Percentiles rank a stretch among this genome's conserved stretches.
Conservation (phyloP, 2,797 vertebrate species). For the Peromyscus nudipes region DNA sequence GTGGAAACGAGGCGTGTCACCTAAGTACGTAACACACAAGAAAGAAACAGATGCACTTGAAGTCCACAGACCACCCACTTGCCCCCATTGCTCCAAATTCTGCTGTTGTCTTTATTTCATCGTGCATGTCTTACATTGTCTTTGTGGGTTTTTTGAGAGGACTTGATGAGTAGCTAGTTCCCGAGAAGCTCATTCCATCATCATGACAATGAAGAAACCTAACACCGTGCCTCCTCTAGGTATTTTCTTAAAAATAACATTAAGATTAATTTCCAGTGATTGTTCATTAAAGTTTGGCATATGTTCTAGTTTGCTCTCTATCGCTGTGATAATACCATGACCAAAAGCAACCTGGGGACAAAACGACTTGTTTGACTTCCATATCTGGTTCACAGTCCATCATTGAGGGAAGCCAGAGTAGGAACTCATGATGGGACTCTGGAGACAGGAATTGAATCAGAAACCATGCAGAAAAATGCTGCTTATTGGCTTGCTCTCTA, state of each 20-base stretch:
- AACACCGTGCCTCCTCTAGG: not conserved
- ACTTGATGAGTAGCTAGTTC: not conserved
- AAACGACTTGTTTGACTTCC: not conserved
- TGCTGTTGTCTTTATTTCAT: not conserved
- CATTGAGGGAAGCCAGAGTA: not conserved
- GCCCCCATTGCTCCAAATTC: not conserved
- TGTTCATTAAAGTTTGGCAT: not conserved
- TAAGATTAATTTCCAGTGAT: not conserved
- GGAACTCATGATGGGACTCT: not conserved
- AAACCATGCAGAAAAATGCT: not conserved
- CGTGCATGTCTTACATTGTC: not conserved
- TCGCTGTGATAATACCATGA: not conserved
- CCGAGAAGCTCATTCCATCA: not conserved
- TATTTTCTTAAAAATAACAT: not conserved
- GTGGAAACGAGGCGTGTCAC: not conserved
- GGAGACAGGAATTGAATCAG: not conserved
- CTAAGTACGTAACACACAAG: not conserved
- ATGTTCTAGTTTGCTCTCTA: not conserved
- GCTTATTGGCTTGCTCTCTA: no score
- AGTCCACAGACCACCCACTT: accelerated
- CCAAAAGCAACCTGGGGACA: not conserved
- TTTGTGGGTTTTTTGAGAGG: not conserved
- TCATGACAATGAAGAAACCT: not conserved
- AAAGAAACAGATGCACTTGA: not conserved
- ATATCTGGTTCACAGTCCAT: not conserved